These are phyloP conservation scores for Zaprionus africanus DNA, from an alignment of 1,140 invertebrate genomes.

Conservation along the genomic window DNA sequence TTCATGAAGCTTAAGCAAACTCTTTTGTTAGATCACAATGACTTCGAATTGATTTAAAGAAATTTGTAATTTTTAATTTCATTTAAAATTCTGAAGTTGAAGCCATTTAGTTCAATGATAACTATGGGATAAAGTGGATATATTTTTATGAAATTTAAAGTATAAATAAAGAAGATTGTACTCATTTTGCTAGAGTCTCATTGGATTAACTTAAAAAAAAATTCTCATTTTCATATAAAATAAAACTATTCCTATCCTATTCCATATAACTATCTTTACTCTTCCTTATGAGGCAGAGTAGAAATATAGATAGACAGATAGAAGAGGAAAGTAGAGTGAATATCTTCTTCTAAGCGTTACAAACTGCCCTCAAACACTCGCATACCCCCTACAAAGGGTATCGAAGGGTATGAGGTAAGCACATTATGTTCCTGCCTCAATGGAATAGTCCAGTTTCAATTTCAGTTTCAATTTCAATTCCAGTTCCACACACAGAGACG, in stretches of 20 bases:
- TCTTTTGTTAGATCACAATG: background rate
- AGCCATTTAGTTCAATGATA: background rate
- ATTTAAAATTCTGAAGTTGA: background rate
- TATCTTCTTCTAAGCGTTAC: no score
- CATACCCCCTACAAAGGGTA: background rate
- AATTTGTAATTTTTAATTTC: background rate
- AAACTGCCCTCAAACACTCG: no score
- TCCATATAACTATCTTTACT: no score
- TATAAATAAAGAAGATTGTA: no score
- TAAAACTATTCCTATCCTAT: no score
- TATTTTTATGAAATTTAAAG: no score
- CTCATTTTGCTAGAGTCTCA: no score
- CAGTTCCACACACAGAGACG: conserved; percentile 21
- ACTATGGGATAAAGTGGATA: background rate
- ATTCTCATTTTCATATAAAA: no score
- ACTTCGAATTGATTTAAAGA: background rate
- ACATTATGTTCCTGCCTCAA: background rate
- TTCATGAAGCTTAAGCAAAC: background rate
- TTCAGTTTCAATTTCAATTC: conserved; percentile 42
- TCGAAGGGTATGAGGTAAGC: background rate
- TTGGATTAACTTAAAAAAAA: no score
- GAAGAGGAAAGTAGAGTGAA: no score
- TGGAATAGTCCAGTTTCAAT: conserved; percentile 61
- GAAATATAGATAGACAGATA: no score
- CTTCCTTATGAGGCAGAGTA: no score